phyloP scores from a whole-genome alignment of 2,113 vertebrate genomes.

The Megalops atlanticus region DNA sequence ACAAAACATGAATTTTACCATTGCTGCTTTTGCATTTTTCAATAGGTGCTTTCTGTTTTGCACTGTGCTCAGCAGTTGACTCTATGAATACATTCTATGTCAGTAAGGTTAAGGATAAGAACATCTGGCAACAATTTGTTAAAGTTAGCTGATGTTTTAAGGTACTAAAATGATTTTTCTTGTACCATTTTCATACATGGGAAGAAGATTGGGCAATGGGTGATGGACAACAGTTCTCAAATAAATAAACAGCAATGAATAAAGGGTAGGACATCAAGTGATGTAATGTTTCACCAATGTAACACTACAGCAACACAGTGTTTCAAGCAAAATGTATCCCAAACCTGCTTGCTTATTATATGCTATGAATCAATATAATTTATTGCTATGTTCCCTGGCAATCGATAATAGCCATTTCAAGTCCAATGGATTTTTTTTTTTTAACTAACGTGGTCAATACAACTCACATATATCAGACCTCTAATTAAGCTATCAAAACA shows the following conservation, averaged over 20 bases:
- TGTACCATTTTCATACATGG: not conserved
- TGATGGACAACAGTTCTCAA: not conserved
- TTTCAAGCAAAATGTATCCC: not conserved
- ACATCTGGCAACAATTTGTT: not conserved
- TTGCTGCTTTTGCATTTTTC: not conserved
- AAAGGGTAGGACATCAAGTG: not conserved
- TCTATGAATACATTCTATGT: not conserved
- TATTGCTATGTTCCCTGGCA: not conserved
- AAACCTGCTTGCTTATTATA: constrained; percentile 3
- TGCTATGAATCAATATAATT: not conserved
- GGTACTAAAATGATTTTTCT: not conserved
- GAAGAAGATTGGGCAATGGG: not conserved
- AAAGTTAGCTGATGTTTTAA: not conserved
- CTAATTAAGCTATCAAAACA: constrained; percentile 4
- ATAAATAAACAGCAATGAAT: not conserved
- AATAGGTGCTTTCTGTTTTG: not conserved
- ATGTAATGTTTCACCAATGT: not conserved
- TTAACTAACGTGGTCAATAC: not conserved
- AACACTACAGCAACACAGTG: not conserved
- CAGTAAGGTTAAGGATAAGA: not conserved
- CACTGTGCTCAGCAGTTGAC: too few relatives aligned
- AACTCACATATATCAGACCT: constrained; percentile 1
- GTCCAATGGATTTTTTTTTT: constrained; percentile 1
- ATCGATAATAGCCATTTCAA: constrained; percentile 7
- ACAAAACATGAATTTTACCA: too few relatives aligned